Conservation (phyloP, 30 jellyfish, hydroid and myxozoan genomes). For the Phacellophora camtschatica region DNA sequence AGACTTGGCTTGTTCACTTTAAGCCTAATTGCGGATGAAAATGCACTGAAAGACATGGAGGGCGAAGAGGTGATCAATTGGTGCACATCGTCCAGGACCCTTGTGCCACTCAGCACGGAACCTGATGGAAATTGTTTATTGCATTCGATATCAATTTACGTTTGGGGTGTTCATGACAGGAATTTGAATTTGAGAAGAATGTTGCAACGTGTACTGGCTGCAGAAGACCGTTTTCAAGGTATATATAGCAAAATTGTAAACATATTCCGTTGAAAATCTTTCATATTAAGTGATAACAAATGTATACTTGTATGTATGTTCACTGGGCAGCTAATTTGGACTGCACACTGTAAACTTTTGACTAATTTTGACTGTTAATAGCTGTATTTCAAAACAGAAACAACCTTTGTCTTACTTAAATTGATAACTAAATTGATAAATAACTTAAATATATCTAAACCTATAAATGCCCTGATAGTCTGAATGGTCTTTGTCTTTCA, state of each 20-base stretch:
- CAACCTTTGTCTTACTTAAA: no score
- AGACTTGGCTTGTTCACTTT: constrained; percentile 12
- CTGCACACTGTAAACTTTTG: no score
- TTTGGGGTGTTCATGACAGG: constrained; percentile 86
- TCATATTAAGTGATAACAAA: no score
- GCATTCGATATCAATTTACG: constrained; percentile 72
- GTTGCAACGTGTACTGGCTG: constrained; percentile 29
- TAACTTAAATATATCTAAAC: no score
- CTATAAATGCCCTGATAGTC: no score
- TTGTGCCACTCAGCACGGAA: constrained; percentile 60
- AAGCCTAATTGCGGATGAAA: constrained; percentile 10
- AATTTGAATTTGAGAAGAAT: constrained; percentile 38
- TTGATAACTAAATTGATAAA: no score
- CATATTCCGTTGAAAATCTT: no score
- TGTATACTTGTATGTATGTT: no score
- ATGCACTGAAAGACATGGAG: constrained; percentile 20
- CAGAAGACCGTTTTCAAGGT: constrained; percentile 23
- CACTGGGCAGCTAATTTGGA: no score
- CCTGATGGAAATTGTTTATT: constrained; percentile 83
- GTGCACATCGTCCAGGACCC: constrained; percentile 62
- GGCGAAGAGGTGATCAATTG: constrained; percentile 53
- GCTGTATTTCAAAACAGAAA: no score
- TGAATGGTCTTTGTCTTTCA: no score
- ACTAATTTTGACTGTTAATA: no score
- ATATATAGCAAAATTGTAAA: neutral